Conservation (phyloP, 1,140 invertebrate genomes). For the Lutraria rhynchaena region DNA sequence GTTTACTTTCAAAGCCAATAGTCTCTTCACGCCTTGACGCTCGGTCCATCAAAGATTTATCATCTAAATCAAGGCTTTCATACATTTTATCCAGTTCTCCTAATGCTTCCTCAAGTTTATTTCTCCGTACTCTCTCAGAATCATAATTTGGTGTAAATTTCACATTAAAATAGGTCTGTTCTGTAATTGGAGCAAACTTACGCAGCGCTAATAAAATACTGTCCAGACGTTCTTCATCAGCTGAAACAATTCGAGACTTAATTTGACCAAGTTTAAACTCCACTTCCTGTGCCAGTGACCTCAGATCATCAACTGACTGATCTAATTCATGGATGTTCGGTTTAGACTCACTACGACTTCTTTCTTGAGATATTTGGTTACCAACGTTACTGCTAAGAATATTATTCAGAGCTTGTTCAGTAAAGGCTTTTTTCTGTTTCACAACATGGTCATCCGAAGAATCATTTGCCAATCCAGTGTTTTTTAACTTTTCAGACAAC, state of each 20-base stretch:
- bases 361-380: not conserved
- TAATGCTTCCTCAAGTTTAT: conserved; percentile 76
- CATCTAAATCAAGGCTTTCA: conserved; percentile 69
- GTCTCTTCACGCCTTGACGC: conserved; percentile 63
- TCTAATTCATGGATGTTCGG: conserved; percentile 56
- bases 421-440: conserved; percentile 44
- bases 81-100: conserved; percentile 76
- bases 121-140: conserved; percentile 64
- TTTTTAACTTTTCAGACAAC: conserved; percentile 75
- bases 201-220: conserved; percentile 71
- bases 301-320: conserved; percentile 75
- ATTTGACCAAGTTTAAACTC: conserved; percentile 73
- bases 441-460: conserved; percentile 59
- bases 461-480: conserved; percentile 73
- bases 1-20: conserved; percentile 11
- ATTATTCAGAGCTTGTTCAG: conserved; percentile 4
- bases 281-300: conserved; percentile 73
- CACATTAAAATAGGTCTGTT: conserved; percentile 53
- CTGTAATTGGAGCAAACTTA: conserved; percentile 73
- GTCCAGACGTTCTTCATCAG: conserved; percentile 76
- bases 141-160: conserved; percentile 63
- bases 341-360: not conserved
- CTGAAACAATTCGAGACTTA: conserved; percentile 72
- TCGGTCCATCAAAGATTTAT: conserved; percentile 59
- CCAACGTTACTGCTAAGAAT: not conserved